A percentile compares a stretch with the other conserved stretches of the same genome.
These are phyloP conservation scores for Pandemis cinnamomeana DNA, from an alignment of 2,888 invertebrate species.

Conservation along the genomic window DNA sequence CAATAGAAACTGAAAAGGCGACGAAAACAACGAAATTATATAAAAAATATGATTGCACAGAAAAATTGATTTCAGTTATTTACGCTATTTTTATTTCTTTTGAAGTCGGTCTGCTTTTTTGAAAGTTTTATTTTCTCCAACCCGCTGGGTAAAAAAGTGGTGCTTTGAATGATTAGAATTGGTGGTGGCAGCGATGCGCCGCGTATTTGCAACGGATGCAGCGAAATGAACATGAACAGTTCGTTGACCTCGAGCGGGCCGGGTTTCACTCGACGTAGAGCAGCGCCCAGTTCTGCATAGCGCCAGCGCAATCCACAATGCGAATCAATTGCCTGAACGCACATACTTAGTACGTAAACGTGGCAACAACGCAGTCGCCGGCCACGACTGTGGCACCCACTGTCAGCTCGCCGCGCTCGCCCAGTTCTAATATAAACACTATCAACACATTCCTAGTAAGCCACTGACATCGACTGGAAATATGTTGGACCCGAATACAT, in stretches of 20 bases:
- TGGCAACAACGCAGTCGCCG: conserved; percentile 55
- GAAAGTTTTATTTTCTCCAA: conserved; percentile 49
- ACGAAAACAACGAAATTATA: no score
- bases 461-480: conserved; percentile 39
- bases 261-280: conserved; percentile 82
- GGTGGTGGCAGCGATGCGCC: conserved; percentile 75
- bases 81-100: no score
- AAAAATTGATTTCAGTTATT: no score
- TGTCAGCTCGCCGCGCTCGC: conserved; percentile 27
- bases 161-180: conserved; percentile 74
- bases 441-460: conserved; percentile 39
- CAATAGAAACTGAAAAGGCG: no score
- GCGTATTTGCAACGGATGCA: conserved; percentile 84
- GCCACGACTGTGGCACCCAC: conserved; percentile 35
- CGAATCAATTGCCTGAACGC: conserved; percentile 57
- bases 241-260: conserved; percentile 79
- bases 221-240: conserved; percentile 83
- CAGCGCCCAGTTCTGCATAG: conserved; percentile 53
- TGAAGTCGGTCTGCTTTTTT: no score
- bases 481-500: conserved; percentile 28
- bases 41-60: no score
- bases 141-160: conserved; percentile 70
- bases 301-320: conserved; percentile 52
- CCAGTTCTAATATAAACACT: conserved; percentile 40
- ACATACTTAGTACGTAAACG: conserved; percentile 56